Conservation (phyloP, 1,140 invertebrate genomes). For the Drosophila nigrodunni region DNA sequence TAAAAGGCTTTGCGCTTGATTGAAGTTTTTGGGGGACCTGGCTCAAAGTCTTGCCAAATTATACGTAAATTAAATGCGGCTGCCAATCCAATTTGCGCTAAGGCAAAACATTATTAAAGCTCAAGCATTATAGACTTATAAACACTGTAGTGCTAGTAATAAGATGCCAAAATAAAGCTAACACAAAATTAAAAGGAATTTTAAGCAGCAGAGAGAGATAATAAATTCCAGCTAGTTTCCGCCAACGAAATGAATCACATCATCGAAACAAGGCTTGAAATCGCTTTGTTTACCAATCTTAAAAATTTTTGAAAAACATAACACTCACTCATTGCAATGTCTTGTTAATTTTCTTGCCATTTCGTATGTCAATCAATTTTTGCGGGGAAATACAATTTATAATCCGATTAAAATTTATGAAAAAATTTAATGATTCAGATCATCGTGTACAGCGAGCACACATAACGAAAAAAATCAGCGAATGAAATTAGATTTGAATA, state of each 20-base stretch:
- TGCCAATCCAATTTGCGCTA: slow-evolving; percentile 64
- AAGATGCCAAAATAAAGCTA: not conserved
- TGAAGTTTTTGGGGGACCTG: slow-evolving; percentile 50
- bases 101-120: slow-evolving; percentile 19
- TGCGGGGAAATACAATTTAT: slow-evolving; percentile 9
- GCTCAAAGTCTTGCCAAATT: slow-evolving; percentile 65
- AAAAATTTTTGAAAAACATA: too few species aligned
- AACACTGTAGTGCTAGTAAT: not conserved
- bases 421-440: slow-evolving; percentile 4
- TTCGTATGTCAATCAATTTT: slow-evolving; percentile 2
- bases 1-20: slow-evolving; percentile 81
- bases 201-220: too few species aligned
- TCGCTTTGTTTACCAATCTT: too few species aligned
- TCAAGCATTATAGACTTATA: not conserved
- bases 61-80: slow-evolving; percentile 66
- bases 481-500: slow-evolving; percentile 16
- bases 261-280: too few species aligned
- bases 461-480: slow-evolving; percentile 1
- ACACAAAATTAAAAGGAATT: not conserved
- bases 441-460: too few species aligned
- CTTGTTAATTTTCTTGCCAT: not conserved
- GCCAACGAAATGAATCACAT: not conserved
- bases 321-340: too few species aligned
- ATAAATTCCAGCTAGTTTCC: too few species aligned
- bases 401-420: slow-evolving; percentile 18